Conservation (phyloP, 2,113 vertebrate genomes). For the Caranx ignobilis region DNA sequence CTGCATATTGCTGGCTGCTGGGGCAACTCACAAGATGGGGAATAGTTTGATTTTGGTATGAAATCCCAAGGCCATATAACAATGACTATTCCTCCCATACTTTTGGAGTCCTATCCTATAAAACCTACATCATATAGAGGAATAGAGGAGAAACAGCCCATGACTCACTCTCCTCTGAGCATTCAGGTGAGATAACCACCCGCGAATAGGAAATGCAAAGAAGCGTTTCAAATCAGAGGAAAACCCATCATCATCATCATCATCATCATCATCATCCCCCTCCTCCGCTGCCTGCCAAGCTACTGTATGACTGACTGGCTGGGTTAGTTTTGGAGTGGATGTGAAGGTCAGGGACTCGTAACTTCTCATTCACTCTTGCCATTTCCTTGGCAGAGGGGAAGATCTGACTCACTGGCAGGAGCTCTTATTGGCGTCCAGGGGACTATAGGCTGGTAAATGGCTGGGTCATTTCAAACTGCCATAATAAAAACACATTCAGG, state of each 20-base stretch:
- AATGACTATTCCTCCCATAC: not conserved
- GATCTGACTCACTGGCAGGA: constrained; percentile 59
- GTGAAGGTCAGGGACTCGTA: constrained; percentile 63
- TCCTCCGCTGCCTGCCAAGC: constrained; percentile 36
- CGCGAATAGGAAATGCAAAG: constrained; percentile 36
- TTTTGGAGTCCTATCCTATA: constrained; percentile 12
- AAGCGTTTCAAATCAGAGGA: constrained; percentile 50
- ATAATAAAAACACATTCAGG: constrained; percentile 69
- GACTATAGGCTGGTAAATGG: constrained; percentile 56
- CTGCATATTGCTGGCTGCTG: not conserved
- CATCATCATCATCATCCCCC: constrained; percentile 49
- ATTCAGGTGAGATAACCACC: constrained; percentile 56
- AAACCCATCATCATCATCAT: constrained; percentile 53
- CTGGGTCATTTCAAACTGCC: constrained; percentile 59
- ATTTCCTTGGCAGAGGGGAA: constrained; percentile 64
- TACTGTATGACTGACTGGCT: constrained; percentile 56
- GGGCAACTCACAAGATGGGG: not conserved
- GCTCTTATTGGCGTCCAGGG: constrained; percentile 56
- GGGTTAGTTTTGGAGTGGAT: constrained; percentile 58
- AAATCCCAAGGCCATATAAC: not conserved
- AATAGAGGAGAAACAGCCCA: not conserved
- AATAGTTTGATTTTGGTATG: not conserved
- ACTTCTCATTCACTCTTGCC: constrained; percentile 59
- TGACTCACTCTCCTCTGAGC: constrained; percentile 10
- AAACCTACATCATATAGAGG: not conserved